Conservation (phyloP, 2,888 invertebrate species). For the Neuroscelio doddi region DNA sequence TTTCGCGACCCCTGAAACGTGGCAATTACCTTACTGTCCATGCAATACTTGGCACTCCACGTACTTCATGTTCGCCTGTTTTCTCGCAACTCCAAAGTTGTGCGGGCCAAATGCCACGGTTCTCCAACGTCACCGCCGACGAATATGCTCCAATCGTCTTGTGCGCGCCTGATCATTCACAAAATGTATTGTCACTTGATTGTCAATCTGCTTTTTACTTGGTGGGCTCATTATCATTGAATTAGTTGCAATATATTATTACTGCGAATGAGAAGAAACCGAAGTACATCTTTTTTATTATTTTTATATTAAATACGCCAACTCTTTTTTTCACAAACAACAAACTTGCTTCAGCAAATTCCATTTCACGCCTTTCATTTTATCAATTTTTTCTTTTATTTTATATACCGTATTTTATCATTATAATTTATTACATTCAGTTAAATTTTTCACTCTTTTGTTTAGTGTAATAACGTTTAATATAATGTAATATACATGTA, state of each 20-base stretch:
- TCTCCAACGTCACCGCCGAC: conserved; percentile 24
- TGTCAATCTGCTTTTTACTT: conserved; percentile 64
- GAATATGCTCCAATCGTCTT: conserved; percentile 45
- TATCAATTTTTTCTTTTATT: neutral
- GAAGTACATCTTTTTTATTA: too few species aligned
- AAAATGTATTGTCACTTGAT: conserved; percentile 68
- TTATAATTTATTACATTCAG: too few species aligned
- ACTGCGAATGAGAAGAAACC: too few species aligned
- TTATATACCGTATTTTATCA: neutral
- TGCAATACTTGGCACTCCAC: neutral
- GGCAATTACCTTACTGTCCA: neutral
- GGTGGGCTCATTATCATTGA: conserved; percentile 37
- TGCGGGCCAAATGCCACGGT: conserved; percentile 55
- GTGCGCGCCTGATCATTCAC: conserved; percentile 58
- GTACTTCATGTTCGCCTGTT: conserved; percentile 45
- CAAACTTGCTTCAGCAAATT: too few species aligned
- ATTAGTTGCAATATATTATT: conserved; percentile 11
- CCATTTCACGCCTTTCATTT: too few species aligned
- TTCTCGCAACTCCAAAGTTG: conserved; percentile 52
- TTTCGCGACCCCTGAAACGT: neutral
- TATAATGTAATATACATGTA: too few species aligned
- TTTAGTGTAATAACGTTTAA: too few species aligned
- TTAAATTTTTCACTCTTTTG: too few species aligned
- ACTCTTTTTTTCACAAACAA: too few species aligned
- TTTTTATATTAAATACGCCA: too few species aligned